These are phyloP conservation scores for Pammene fasciana DNA, from an alignment of 2,888 invertebrate species.

Conservation along the genomic window DNA sequence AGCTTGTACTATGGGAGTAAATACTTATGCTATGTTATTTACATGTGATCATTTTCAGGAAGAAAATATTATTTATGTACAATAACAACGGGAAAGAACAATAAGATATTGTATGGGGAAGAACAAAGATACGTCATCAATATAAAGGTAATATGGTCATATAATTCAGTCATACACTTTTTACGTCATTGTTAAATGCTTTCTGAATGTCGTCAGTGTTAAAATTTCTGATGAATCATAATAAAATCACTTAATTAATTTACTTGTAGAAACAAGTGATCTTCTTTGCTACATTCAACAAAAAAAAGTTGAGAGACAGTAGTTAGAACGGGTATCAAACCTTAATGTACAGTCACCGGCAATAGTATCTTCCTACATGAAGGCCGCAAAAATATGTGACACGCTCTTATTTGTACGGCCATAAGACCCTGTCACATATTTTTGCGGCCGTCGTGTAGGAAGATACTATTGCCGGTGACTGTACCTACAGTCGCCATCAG, in stretches of 20 bases:
- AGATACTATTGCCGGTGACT: too few relatives aligned
- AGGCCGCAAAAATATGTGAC: too few relatives aligned
- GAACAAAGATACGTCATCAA: slow-evolving; percentile 1
- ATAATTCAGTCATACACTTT: slow-evolving; percentile 2
- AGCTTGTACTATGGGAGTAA: too few relatives aligned
- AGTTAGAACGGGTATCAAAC: too few relatives aligned
- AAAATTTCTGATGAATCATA: not conserved
- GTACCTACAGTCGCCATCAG: too few relatives aligned
- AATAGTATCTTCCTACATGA: too few relatives aligned
- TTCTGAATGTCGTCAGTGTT: not conserved
- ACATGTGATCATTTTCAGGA: not conserved
- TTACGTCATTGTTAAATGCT: slow-evolving; percentile 15
- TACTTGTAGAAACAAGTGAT: not conserved
- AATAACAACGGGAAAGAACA: not conserved
- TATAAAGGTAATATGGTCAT: not conserved
- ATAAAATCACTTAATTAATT: not conserved
- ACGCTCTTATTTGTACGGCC: too few relatives aligned
- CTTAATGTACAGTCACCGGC: too few relatives aligned
- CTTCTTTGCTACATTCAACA: not conserved
- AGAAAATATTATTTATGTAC: not conserved
- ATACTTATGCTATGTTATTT: too few relatives aligned
- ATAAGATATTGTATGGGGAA: slow-evolving; percentile 2
- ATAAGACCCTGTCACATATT: too few relatives aligned
- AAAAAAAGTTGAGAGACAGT: too few relatives aligned
- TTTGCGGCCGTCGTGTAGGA: too few relatives aligned